A percentile compares a stretch with the other conserved stretches of the same genome.
Conservation (phyloP, 2,113 vertebrate species). For the Alouatta palliata region DNA sequence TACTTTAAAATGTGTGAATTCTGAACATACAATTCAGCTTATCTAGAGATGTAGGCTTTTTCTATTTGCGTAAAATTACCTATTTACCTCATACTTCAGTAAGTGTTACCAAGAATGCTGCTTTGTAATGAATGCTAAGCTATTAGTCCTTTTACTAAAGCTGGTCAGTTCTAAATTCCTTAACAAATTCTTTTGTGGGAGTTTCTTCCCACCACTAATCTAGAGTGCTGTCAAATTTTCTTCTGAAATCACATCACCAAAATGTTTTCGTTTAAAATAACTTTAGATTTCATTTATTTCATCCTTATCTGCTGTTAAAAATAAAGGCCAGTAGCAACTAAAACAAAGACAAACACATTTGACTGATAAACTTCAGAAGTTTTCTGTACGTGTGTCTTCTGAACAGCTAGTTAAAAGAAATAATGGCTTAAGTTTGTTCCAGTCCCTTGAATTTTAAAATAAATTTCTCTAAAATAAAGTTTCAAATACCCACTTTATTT, state of each 20-base stretch:
- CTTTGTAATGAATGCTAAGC: background rate
- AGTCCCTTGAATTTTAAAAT: slow-evolving; percentile 23
- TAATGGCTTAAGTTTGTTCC: slow-evolving; percentile 69
- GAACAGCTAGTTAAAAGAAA: slow-evolving; percentile 77
- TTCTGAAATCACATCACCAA: slow-evolving; percentile 76
- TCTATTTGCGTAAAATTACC: background rate
- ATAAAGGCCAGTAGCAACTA: background rate
- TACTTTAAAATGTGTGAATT: slow-evolving; percentile 38
- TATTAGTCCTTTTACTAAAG: background rate
- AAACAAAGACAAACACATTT: slow-evolving; percentile 63
- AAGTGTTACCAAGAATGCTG: background rate
- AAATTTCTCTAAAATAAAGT: slow-evolving; percentile 5
- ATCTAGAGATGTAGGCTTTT: background rate
- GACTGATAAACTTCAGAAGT: slow-evolving; percentile 75
- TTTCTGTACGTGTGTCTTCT: slow-evolving; percentile 75
- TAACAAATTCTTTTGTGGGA: background rate
- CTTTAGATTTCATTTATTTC: slow-evolving; percentile 69
- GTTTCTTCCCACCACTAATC: background rate
- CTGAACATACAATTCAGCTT: background rate
- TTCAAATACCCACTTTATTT: slow-evolving; percentile 21
- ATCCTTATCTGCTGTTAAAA: slow-evolving; percentile 74
- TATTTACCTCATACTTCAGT: background rate
- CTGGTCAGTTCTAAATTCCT: background rate
- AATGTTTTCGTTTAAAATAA: slow-evolving; percentile 66
- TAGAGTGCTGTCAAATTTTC: slow-evolving; percentile 62